Evolutionary conservation across 2,113 vertebrate genomes (phyloP), one percentile per base, ranked within the genome.

Genomic region (Uropsilus gracilis): DNA sequence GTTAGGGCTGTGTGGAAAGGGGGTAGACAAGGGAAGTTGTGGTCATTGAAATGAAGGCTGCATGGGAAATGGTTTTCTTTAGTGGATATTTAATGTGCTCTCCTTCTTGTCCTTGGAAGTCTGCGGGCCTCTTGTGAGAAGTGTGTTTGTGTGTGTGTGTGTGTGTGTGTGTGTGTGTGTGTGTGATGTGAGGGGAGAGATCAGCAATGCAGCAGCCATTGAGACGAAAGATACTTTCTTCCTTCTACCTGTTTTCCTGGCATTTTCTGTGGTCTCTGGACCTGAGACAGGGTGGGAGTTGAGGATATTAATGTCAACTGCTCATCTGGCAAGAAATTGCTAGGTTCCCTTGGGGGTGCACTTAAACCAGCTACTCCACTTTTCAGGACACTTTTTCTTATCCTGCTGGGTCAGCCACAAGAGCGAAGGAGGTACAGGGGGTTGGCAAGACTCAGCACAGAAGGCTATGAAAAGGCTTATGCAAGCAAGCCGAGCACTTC

Each of bases 21-120:
- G 46, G n/a, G 8, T 5, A 72, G 72, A 39, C 9, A 1, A 11
- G 34, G 34, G n/a, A 16, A 28, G 12, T n/a, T 0, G 2, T 3
- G 39, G 61, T 0, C 37, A 71, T 42, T 34, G 1, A 12, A 46
- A 39, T 17, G 1, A 17, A 10, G 24, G 8, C 53, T 90, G 39
- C 17, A 0, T 2, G 32, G 13, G 34, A 18, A 55, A 64, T 0
- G 0, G 14, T 11, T 55, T 46, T 64, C 64, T 63, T n/a, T 13
- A 3, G 30, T 28, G 32, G n/a, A 11, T 20, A 75, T 17, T 24
- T 20, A 57, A 24, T 2, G 26, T 24, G 57, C 20, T 57, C 11
- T 16, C 22, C 22, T 7, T 2, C 18, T 5, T 17, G 84, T 61
- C 44, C 44, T 39, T 12, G 2, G 3, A 77, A 18, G 44, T 3